A percentile compares a stretch with the other conserved stretches of the same genome.
Conservation (phyloP, 2,113 vertebrate genomes). For the Elachura formosa region DNA sequence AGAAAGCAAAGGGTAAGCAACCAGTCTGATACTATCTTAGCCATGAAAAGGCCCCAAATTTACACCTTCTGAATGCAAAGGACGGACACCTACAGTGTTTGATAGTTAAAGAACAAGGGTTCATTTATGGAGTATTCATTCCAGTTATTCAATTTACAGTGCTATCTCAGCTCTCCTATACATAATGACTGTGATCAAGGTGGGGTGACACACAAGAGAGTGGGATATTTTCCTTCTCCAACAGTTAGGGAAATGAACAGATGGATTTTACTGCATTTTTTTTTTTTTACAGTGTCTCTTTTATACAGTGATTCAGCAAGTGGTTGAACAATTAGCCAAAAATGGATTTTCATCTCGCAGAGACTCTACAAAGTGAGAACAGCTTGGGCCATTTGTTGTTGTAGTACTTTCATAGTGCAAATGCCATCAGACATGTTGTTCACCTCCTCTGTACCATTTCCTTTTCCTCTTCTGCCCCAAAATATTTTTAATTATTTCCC, state of each 20-base stretch:
- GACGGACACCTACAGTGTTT: neutral
- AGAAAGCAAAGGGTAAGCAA: neutral
- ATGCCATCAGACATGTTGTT: neutral
- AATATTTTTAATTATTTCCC: neutral
- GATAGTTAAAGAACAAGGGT: neutral
- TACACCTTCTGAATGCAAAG: neutral
- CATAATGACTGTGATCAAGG: neutral
- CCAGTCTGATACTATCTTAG: neutral
- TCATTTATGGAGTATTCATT: neutral
- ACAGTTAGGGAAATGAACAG: neutral
- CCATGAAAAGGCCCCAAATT: neutral
- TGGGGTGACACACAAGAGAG: neutral
- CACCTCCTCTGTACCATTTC: neutral
- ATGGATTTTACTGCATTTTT: neutral
- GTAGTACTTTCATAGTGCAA: neutral
- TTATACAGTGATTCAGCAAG: neutral
- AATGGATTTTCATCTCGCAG: neutral
- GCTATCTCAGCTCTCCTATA: neutral
- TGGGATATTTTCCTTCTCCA: neutral
- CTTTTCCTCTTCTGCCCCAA: neutral
- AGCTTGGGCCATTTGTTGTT: neutral
- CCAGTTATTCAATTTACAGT: neutral
- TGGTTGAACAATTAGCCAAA: neutral
- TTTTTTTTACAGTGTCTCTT: neutral
- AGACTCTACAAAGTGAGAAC: accelerated